Base-by-base conservation (phyloP, 2,888 invertebrate species). In the Frankliniella intonsa region DNA sequence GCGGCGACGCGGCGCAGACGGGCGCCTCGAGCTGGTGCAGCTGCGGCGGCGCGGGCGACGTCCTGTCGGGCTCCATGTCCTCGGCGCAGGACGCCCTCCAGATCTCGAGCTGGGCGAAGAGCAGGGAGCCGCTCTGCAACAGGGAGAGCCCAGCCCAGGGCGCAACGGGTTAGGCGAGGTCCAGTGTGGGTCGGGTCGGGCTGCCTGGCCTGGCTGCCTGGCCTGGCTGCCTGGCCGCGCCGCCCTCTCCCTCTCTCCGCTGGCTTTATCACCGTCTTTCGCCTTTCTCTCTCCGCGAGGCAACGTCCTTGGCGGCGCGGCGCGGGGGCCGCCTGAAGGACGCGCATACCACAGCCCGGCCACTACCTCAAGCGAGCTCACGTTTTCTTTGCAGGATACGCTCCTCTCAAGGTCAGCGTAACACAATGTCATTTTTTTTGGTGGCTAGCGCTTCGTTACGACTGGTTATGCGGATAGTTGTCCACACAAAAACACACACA, bases 41-140 rank as follows among this genome's bases (percentile, higher is more conserved):
- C 84, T 65, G 82, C 69, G 50, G 62, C 19, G 62, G 62, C 62
- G 62, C 14, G 17, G 62, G 62, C 11, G 14, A n/a, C 62, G 62
- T 90, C 84, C 88, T 88, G 81, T 88, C 88, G 85, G 88, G 87
- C 19, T 85, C 85, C 49, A 88, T 85, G 81, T 88, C 89, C 84
- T 92, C 91, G 83, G 91, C 90, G 85, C 92, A 90, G 12, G 95
- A 94, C 83, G 94, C 94, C 88, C 95, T 95, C 96, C 97, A 97
- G 85, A 97, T 95, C 88, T 97, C 96, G 86, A 97, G 89, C 87
- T 96, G 95, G 50, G 96, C 96, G 88, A 94, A 93, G 84, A 97
- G 88, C 85, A 94, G 94, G 87, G 94, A 93, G 81, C 96, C 96
- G 86, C 94, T 93, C 95, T 95, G 89, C 3, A 83, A 86, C 86